A percentile compares a stretch with the other conserved stretches of the same genome.
Evolutionary conservation across 2,113 vertebrate genomes (phyloP).

Genomic region (Neogale vison): DNA sequence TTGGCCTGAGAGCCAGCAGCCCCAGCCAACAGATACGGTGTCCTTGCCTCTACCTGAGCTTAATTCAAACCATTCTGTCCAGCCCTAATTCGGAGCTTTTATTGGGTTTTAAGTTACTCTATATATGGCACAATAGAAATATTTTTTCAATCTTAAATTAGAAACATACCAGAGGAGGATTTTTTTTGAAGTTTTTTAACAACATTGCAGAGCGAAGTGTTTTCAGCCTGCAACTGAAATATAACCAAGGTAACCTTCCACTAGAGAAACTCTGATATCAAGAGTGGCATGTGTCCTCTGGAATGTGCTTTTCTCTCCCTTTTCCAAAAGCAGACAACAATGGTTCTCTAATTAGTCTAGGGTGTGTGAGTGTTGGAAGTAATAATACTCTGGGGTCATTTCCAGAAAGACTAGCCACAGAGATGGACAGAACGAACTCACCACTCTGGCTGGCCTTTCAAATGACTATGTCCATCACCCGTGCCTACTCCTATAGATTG

Average conservation of each 20-base stretch:
- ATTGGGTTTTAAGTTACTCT: constrained; percentile 89
- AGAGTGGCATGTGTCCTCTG: constrained; percentile 39
- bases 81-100: constrained; percentile 87
- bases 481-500: background rate
- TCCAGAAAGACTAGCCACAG: background rate
- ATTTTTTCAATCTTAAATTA: constrained; percentile 88
- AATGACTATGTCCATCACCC: background rate
- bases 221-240: constrained; percentile 80
- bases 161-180: constrained; percentile 85
- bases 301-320: background rate
- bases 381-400: background rate
- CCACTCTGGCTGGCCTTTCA: background rate
- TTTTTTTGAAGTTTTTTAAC: constrained; percentile 74
- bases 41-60: constrained; percentile 87
- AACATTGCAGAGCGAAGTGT: constrained; percentile 81
- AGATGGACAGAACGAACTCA: background rate
- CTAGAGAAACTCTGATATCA: constrained; percentile 46
- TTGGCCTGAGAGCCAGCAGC: constrained; percentile 75
- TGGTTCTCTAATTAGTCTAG: constrained; percentile 18
- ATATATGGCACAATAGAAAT: constrained; percentile 89
- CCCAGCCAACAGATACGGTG: constrained; percentile 80
- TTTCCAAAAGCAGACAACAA: background rate
- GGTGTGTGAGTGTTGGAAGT: background rate
- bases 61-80: constrained; percentile 90
- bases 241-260: constrained; percentile 65